Conservation (phyloP, 2,888 invertebrate species). For the Microplitis deprimator region DNA sequence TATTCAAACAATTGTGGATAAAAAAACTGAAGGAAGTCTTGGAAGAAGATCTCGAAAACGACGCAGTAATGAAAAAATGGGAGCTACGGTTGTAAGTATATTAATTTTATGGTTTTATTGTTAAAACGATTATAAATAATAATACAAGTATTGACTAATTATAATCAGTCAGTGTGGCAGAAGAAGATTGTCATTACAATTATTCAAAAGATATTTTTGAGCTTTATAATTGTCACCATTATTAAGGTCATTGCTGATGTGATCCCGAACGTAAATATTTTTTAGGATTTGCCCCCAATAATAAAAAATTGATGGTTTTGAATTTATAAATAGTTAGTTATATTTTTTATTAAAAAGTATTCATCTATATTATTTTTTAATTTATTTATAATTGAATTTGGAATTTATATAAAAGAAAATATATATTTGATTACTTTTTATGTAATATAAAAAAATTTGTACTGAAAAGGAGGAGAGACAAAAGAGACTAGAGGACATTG, state of each 20-base stretch:
- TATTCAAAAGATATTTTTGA: slow-evolving; percentile 62
- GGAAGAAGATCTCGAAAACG: slow-evolving; percentile 74
- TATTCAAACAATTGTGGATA: slow-evolving; percentile 64
- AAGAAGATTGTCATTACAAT: slow-evolving; percentile 60
- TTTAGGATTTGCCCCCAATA: slow-evolving; percentile 44
- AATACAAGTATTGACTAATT: slow-evolving; percentile 5
- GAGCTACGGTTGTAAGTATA: slow-evolving; percentile 76
- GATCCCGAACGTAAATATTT: slow-evolving; percentile 52
- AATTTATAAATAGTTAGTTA: slow-evolving; percentile 23
- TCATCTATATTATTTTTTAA: not conserved
- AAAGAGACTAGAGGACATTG: slow-evolving; percentile 82
- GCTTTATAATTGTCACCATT: slow-evolving; percentile 60
- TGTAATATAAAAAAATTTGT: slow-evolving; percentile 17
- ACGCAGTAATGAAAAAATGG: slow-evolving; percentile 76
- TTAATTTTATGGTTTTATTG: not conserved
- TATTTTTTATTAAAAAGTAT: not conserved
- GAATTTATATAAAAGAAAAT: not conserved
- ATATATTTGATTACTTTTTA: slow-evolving; percentile 1
- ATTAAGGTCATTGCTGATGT: slow-evolving; percentile 59
- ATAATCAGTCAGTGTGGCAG: slow-evolving; percentile 63
- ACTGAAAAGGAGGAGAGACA: slow-evolving; percentile 79
- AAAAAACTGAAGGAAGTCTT: slow-evolving; percentile 70
- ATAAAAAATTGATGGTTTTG: not conserved
- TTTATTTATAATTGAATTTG: not conserved
- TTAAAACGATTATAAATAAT: not conserved